Evolutionary conservation across 1,140 invertebrate genomes (phyloP), one percentile per base, ranked within the genome.

Genomic region (Brachionus paranguensis): DNA sequence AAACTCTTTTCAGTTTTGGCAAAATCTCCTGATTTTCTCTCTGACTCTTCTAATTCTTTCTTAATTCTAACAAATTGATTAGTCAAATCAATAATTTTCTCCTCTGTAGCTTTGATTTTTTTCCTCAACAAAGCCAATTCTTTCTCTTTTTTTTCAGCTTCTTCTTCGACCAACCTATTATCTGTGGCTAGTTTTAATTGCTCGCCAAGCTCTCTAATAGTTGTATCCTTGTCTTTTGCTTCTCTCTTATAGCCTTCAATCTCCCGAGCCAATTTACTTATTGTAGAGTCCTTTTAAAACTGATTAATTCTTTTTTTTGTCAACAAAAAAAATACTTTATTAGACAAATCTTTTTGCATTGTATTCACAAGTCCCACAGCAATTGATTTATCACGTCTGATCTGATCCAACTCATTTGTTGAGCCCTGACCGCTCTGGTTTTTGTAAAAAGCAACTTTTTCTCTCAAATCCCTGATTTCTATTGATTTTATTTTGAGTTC

Each of bases 301-400:
- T 11, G 2, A 53, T 14, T 17, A 50, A 79, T 8, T 53, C 4
- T 1, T 53, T 43, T 45, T 29, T 20, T 47, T n/a, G 33, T 24
- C 8, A 68, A 0, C 1, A 6, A 65, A 65, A 24, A 14, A 64
- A 64, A 14, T 20, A 68, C 65, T 86, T 90, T 90, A 84, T 86
- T 88, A 2, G 88, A 86, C 87, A 90, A 88, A 83, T 89, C 89
- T 78, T 87, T 76, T 85, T 90, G 89, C 88, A 89, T 89, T 78
- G 89, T 88, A 20, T 88, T 89, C 3, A 90, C 87, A 17, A 90
- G 86, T 20, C 89, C 89, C 14, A 88, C 86, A 7, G 88, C 89
- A n/a, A 89, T 89, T 78, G 86, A 87, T 84, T 89, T 89, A 85
- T 90, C 89, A 85, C 89, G 89, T 85, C 86, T 88, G 10, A 88